These are phyloP conservation scores for Hedya salicella DNA, from an alignment of 2,888 invertebrate genomes.

Conservation along the genomic window DNA sequence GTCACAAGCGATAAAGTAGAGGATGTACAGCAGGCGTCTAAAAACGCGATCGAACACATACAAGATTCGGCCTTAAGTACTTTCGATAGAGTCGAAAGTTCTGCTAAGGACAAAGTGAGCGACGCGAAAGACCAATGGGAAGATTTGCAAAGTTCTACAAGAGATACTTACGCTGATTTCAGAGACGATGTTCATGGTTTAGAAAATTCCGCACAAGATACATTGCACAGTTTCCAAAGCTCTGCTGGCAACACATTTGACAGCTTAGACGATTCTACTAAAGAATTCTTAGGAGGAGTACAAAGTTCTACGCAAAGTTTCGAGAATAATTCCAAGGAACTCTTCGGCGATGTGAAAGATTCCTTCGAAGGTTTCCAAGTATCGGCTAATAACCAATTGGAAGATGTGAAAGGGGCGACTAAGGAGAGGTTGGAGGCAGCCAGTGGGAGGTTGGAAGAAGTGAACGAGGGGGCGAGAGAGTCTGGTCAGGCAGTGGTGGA, in stretches of 20 bases:
- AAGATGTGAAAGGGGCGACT: slow-evolving; percentile 68
- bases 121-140: slow-evolving; percentile 74
- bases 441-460: slow-evolving; percentile 61
- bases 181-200: slow-evolving; percentile 73
- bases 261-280: slow-evolving; percentile 76
- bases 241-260: slow-evolving; percentile 81
- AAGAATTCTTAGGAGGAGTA: slow-evolving; percentile 64
- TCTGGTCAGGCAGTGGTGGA: slow-evolving; percentile 60
- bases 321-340: slow-evolving; percentile 64
- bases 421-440: slow-evolving; percentile 63
- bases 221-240: slow-evolving; percentile 79
- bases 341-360: slow-evolving; percentile 70
- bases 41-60: slow-evolving; percentile 70
- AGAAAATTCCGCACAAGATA: slow-evolving; percentile 76
- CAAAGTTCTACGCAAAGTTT: slow-evolving; percentile 58
- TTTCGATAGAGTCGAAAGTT: slow-evolving; percentile 80
- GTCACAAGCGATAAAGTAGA: slow-evolving; percentile 57
- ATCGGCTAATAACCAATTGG: slow-evolving; percentile 75
- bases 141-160: slow-evolving; percentile 74
- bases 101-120: slow-evolving; percentile 75
- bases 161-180: slow-evolving; percentile 76
- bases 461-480: slow-evolving; percentile 54
- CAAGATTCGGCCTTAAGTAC: slow-evolving; percentile 78
- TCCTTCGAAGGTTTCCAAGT: slow-evolving; percentile 79
- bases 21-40: slow-evolving; percentile 67